phyloP scores from a whole-genome alignment of 35 echinoderm and acorn worm species.

The Hemicentrotus pulcherrimus region DNA sequence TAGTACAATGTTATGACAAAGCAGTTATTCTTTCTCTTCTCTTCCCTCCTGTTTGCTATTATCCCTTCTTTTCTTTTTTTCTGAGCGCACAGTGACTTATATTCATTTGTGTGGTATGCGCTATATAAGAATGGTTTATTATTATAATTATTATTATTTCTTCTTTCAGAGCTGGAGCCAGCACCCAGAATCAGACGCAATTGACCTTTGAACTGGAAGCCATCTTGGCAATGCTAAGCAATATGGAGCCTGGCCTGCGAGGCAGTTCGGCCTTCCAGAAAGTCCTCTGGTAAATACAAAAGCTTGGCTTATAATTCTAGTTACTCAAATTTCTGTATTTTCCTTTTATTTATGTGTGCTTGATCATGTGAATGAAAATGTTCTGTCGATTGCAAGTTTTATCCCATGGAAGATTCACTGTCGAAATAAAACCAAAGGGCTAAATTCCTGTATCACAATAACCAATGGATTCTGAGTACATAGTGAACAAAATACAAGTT shows the following conservation, averaged over 20 bases:
- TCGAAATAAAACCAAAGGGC: too few relatives aligned
- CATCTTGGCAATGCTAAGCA: slow-evolving; percentile 73
- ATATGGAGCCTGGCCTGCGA: slow-evolving; percentile 65
- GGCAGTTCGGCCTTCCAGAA: slow-evolving; percentile 75
- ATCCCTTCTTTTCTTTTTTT: not conserved
- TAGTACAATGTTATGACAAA: not conserved
- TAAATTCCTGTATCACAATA: too few relatives aligned
- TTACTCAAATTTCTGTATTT: not conserved
- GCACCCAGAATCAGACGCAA: slow-evolving; percentile 63
- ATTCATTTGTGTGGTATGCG: not conserved
- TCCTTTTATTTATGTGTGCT: not conserved
- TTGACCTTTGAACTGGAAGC: slow-evolving; percentile 82
- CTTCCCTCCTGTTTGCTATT: not conserved
- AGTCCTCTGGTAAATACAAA: slow-evolving; percentile 73
- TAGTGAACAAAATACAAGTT: too few relatives aligned
- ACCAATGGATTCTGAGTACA: too few relatives aligned
- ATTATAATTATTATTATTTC: not conserved
- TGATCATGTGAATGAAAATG: too few relatives aligned
- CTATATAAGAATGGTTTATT: too few relatives aligned
- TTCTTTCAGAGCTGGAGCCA: slow-evolving; percentile 47
- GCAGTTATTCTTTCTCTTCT: too few relatives aligned
- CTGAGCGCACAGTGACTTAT: not conserved
- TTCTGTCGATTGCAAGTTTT: too few relatives aligned
- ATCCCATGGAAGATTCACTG: too few relatives aligned
- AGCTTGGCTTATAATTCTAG: not conserved